Evolutionary conservation across 2,113 vertebrate species (phyloP).

Genomic region (Gymnocephalus cernua): DNA sequence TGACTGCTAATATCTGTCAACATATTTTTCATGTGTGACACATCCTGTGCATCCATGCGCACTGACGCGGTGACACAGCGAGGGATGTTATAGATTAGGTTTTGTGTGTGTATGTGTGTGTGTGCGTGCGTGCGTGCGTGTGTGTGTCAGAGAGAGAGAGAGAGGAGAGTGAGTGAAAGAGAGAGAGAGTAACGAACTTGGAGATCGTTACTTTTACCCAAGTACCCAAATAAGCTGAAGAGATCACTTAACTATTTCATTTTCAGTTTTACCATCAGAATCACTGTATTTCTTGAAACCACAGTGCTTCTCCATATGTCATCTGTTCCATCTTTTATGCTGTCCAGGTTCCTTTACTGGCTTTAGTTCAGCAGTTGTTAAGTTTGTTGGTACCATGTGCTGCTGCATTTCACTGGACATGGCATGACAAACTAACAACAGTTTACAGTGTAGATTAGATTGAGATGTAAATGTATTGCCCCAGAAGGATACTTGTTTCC

Average conservation of each 20-base stretch:
- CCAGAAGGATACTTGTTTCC: too few relatives aligned
- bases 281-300: not conserved
- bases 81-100: slow-evolving; percentile 64
- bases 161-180: not conserved
- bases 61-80: slow-evolving; percentile 47
- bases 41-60: slow-evolving; percentile 57
- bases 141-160: not conserved
- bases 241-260: not conserved
- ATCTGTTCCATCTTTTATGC: not conserved
- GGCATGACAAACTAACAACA: not conserved
- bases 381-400: not conserved
- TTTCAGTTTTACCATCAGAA: not conserved
- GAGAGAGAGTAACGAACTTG: not conserved
- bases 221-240: not conserved
- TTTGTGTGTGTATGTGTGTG: slow-evolving; percentile 5
- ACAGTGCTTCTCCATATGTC: not conserved
- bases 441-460: not conserved
- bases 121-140: not conserved
- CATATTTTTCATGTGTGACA: slow-evolving; percentile 7
- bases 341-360: not conserved
- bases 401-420: not conserved
- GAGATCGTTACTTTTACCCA: not conserved
- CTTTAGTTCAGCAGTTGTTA: not conserved
- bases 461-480: too few relatives aligned
- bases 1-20: not conserved